Conservation (phyloP, 2,888 invertebrate species). For the Hemithea aestivaria region DNA sequence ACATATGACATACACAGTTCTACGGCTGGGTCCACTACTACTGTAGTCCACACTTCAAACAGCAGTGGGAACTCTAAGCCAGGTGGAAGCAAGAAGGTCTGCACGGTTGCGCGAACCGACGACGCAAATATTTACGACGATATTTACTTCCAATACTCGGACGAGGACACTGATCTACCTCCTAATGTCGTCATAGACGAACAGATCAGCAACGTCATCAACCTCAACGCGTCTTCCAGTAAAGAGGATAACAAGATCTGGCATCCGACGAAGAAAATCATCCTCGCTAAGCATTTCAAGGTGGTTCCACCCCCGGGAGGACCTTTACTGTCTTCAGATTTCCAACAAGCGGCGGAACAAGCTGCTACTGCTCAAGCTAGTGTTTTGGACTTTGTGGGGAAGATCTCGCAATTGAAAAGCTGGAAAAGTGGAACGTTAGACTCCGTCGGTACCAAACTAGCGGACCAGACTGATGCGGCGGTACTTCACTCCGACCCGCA, state of each 20-base stretch:
- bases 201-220: conserved; percentile 76
- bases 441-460: conserved; percentile 63
- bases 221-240: conserved; percentile 69
- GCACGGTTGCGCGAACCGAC: conserved; percentile 57
- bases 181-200: conserved; percentile 66
- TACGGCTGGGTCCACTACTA: conserved; percentile 62
- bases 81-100: conserved; percentile 74
- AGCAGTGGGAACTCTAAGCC: conserved; percentile 73
- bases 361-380: conserved; percentile 48
- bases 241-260: conserved; percentile 67
- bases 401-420: conserved; percentile 65
- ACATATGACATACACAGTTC: conserved; percentile 85
- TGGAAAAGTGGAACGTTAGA: conserved; percentile 66
- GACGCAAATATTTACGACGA: conserved; percentile 68
- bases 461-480: conserved; percentile 65
- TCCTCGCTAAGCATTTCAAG: conserved; percentile 62
- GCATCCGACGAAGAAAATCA: conserved; percentile 66
- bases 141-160: conserved; percentile 78
- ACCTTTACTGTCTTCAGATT: conserved; percentile 54
- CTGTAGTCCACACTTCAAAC: conserved; percentile 65
- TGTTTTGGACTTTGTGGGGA: conserved; percentile 66
- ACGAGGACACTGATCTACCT: conserved; percentile 78
- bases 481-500: conserved; percentile 51
- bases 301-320: conserved; percentile 50
- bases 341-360: conserved; percentile 39